phyloP scores from a whole-genome alignment of 2,797 vertebrate genomes.

The Kryptopterus vitreolus region DNA sequence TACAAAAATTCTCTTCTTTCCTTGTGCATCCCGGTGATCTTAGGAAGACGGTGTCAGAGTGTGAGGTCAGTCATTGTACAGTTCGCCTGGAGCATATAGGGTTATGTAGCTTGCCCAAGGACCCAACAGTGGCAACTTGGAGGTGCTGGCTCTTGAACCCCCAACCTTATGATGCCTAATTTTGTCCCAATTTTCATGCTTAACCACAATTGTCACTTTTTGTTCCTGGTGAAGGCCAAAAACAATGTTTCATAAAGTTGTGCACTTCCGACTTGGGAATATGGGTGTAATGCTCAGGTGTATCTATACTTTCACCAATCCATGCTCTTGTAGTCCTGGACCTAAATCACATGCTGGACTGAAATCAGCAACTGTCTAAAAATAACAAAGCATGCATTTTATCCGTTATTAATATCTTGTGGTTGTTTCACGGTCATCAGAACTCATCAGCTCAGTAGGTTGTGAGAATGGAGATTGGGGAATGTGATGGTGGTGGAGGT shows the following conservation, averaged over 20 bases:
- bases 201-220: background rate
- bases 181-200: no score
- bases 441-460: constrained; percentile 24
- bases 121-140: no score
- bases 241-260: background rate
- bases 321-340: background rate
- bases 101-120: no score
- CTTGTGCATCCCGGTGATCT: no score
- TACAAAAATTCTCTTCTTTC: no score
- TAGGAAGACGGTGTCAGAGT: no score
- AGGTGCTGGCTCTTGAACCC: no score
- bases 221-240: background rate
- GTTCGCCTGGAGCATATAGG: no score
- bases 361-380: background rate
- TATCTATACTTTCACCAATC: background rate
- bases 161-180: no score
- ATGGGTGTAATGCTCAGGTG: background rate
- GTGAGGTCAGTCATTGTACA: no score
- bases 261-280: background rate
- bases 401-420: background rate
- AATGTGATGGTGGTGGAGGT: background rate
- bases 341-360: background rate
- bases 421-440: constrained; percentile 19
- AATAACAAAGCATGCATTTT: background rate
- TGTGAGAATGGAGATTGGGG: constrained; percentile 24